Conservation (phyloP, 1,140 invertebrate species). For the Periplaneta americana region DNA sequence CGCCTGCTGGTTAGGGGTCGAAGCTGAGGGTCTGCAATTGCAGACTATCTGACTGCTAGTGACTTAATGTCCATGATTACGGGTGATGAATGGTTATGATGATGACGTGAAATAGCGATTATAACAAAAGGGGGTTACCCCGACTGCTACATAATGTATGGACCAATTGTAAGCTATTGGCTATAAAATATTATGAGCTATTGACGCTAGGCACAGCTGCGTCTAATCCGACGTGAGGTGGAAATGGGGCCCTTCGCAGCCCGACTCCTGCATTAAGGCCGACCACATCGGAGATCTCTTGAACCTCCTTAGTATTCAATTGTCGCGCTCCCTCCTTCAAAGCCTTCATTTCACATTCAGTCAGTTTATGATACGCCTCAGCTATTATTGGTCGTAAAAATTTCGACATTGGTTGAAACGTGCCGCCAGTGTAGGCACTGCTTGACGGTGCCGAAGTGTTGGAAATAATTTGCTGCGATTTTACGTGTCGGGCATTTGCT, state of each 20-base stretch:
- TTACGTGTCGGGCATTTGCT: neutral
- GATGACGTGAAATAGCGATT: neutral
- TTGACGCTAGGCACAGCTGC: neutral
- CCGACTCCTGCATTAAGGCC: neutral
- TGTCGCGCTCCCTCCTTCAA: neutral
- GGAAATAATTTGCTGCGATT: neutral
- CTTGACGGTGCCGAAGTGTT: neutral
- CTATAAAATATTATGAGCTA: neutral
- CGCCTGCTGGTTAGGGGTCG: neutral
- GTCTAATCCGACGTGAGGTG: neutral
- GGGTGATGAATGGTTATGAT: neutral
- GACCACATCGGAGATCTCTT: neutral
- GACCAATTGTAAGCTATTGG: neutral
- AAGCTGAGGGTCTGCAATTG: too few species aligned
- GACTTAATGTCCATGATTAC: neutral
- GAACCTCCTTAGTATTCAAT: neutral
- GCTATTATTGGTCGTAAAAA: neutral
- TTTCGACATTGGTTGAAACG: neutral
- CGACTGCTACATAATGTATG: neutral
- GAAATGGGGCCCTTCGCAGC: neutral
- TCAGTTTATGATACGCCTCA: neutral
- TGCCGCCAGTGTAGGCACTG: neutral
- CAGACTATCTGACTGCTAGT: neutral
- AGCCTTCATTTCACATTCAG: neutral
- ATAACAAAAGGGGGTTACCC: neutral